phyloP scores from a whole-genome alignment of 1,140 invertebrate genomes.

The Chironomus striatipennis region DNA sequence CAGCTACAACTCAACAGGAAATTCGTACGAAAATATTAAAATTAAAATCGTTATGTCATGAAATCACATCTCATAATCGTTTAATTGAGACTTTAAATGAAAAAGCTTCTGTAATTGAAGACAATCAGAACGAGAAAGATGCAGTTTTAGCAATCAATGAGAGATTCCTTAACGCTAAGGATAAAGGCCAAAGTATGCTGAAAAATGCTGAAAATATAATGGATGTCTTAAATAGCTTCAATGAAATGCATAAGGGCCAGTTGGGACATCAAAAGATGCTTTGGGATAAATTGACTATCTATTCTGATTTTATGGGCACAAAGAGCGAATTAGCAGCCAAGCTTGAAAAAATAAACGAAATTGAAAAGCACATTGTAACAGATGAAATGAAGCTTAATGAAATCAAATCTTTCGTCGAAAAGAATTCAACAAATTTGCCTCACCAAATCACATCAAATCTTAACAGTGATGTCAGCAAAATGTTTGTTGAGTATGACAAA shows the following conservation, averaged over 20 bases:
- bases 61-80: conserved; percentile 81
- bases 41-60: conserved; percentile 77
- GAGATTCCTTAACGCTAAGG: conserved; percentile 62
- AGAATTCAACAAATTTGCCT: conserved; percentile 56
- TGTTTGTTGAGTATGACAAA: conserved; percentile 73
- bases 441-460: conserved; percentile 68
- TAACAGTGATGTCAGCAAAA: conserved; percentile 64
- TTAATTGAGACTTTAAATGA: conserved; percentile 82
- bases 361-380: conserved; percentile 66
- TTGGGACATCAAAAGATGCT: conserved; percentile 82
- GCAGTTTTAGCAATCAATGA: conserved; percentile 59
- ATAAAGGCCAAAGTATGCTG: conserved; percentile 52
- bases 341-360: conserved; percentile 62
- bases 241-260: conserved; percentile 72
- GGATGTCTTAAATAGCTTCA: conserved; percentile 73
- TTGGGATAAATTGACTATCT: conserved; percentile 69
- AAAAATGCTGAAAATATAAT: conserved; percentile 62
- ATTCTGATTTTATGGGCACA: conserved; percentile 73
- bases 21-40: conserved; percentile 78
- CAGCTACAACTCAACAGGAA: conserved; percentile 68
- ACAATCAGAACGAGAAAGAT: conserved; percentile 48
- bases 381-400: conserved; percentile 61
- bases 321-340: conserved; percentile 65
- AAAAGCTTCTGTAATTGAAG: conserved; percentile 59
- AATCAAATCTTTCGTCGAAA: conserved; percentile 57